phyloP scores from a whole-genome alignment of 2,797 vertebrate genomes.

The Stomatorhinus walkeri region DNA sequence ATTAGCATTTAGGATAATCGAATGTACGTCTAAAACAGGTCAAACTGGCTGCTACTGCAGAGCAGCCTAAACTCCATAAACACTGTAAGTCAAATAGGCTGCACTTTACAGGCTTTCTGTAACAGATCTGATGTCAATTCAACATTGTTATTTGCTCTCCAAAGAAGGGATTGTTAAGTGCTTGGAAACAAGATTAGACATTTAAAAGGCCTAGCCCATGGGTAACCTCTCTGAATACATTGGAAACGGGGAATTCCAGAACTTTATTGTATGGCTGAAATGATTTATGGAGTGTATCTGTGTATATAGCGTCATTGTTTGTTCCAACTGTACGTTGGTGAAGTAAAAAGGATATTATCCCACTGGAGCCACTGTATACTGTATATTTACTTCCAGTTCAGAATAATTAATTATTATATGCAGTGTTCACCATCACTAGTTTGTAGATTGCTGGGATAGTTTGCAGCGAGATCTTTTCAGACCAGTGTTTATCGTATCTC shows the following conservation, averaged over 20 bases:
- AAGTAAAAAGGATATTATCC: neutral
- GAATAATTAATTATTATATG: neutral
- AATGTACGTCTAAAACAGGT: neutral
- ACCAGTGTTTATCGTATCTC: neutral
- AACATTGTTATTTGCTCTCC: neutral
- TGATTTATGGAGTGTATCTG: neutral
- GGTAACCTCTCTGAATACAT: neutral
- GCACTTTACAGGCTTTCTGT: neutral
- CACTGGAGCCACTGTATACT: neutral
- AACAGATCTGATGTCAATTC: neutral
- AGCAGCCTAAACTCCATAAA: neutral
- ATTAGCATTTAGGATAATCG: neutral
- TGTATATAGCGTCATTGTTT: neutral
- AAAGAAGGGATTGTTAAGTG: slow-evolving; percentile 4
- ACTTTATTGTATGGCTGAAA: neutral
- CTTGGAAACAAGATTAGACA: neutral
- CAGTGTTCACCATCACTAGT: neutral
- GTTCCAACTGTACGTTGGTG: neutral
- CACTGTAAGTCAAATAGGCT: neutral
- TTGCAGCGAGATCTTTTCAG: neutral
- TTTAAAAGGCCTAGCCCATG: neutral
- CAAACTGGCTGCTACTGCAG: neutral
- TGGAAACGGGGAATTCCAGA: neutral
- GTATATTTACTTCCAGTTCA: neutral
- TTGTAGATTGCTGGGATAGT: neutral